These are phyloP conservation scores for Sabatieria punctata DNA, from an alignment of 2,888 invertebrate species.

Conservation along the genomic window DNA sequence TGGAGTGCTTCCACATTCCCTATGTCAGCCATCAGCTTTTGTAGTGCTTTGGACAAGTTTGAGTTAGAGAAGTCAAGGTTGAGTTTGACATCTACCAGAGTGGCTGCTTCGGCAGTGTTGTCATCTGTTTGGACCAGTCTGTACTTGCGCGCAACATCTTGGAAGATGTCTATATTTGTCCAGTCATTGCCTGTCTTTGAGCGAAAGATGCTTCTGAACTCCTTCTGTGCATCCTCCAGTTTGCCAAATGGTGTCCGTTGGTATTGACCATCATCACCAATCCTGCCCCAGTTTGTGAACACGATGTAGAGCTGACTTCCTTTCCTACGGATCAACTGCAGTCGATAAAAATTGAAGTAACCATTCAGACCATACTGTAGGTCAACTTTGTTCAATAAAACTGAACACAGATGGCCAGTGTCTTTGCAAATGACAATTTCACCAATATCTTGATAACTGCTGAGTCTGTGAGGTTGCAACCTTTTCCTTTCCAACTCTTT, in stretches of 20 bases:
- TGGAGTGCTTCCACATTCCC: slow-evolving; percentile 23
- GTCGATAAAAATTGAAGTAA: slow-evolving; percentile 41
- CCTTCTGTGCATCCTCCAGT: slow-evolving; percentile 36
- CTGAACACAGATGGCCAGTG: slow-evolving; percentile 20
- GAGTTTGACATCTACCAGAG: slow-evolving; percentile 23
- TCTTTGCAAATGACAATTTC: slow-evolving; percentile 16
- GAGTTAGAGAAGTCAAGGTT: slow-evolving; percentile 31
- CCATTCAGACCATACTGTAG: slow-evolving; percentile 35
- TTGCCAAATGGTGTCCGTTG: slow-evolving; percentile 38
- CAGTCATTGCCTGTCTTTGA: slow-evolving; percentile 40
- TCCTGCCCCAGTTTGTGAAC: slow-evolving; percentile 42
- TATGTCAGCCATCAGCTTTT: slow-evolving; percentile 33
- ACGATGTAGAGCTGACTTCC: slow-evolving; percentile 37
- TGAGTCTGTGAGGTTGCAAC: slow-evolving; percentile 15
- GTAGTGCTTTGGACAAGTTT: slow-evolving; percentile 27
- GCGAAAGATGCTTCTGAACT: slow-evolving; percentile 39
- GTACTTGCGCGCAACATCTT: slow-evolving; percentile 30
- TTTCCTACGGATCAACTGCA: slow-evolving; percentile 38
- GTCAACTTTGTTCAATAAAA: slow-evolving; percentile 39
- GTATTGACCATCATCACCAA: slow-evolving; percentile 37
- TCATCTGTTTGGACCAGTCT: slow-evolving; percentile 34
- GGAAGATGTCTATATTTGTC: slow-evolving; percentile 15
- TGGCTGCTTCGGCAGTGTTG: slow-evolving; percentile 13
- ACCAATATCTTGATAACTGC: slow-evolving; percentile 16
- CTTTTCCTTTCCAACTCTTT: neutral